Evolutionary conservation across 2,888 invertebrate species (phyloP), one percentile per base, ranked within the genome.

Genomic region (Perdita meconis): DNA sequence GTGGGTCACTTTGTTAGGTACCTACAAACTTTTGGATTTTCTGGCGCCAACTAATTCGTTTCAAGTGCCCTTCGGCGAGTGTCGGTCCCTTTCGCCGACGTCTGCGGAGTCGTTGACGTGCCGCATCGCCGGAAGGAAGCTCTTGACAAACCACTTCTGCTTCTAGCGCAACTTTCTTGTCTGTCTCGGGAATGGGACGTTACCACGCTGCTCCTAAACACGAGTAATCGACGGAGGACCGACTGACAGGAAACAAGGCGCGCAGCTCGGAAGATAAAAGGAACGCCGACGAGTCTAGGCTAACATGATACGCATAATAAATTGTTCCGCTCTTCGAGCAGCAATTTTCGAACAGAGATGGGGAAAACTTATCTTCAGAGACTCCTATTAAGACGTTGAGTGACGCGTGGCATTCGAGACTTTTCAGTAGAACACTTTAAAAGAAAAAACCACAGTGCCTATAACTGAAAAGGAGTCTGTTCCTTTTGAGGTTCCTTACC

Each of bases 91-190:
- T 80, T 78, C 57, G 44, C 65, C 64, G 82, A 42, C 77, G 68
- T 70, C 71, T 69, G 60, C 72, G 71, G 59, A 65, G 80, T 77
- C 81, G n/a, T 78, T 77, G 83, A 86, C 81, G 81, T 67, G 74
- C 66, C 81, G 80, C 84, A 73, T 73, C 81, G 70, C 85, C 88
- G 86, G 89, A 89, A 88, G 86, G 81, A 80, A 68, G 78, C 85
- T 77, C 87, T 89, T 81, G 84, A 89, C 84, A 70, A 69, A 73
- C 84, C 76, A 85, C 87, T 88, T 78, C 50, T 38, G 36, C 36
- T 44, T 69, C 24, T 16, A 26, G 70, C 64, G 55, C 65, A 50
- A 81, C 72, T 73, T 82, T 73, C 81, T 79, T 82, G 59, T 65
- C 55, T 66, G 59, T 16, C 47, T 66, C 56, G n/a, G n/a, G n/a